Base-by-base conservation (phyloP, 2,797 vertebrate genomes). In the Chaunax sp. region DNA sequence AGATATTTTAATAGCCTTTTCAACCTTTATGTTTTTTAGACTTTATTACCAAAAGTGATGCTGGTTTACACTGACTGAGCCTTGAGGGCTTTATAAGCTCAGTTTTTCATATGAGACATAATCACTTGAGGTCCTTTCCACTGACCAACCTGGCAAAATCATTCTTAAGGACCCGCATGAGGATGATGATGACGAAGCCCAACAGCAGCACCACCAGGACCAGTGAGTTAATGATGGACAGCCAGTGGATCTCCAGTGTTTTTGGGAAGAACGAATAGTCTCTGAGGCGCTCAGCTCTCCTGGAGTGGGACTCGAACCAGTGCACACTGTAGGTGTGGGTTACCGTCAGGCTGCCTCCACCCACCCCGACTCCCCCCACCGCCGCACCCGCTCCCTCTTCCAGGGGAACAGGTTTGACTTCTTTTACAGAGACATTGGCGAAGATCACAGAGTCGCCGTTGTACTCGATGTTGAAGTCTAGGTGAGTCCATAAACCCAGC, bases 161-260 rank as follows among this genome's bases (percentile, higher is more conserved):
- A 26, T 96, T 97, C 84, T 96, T 96, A 10, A 98, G 93, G 25
- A 98, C 96, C 20, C 96, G 93, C 96, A 98, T 97, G 47, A 98
- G 95, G 86, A 98, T 98, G 86, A 98, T 97, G 72, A 97, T 96
- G 81, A 98, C 96, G 37, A 98, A 98, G 76, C 96, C 96, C 63
- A 97, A 92, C 71, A 97, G 92, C 52, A 97, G 92, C 71, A 98
- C 96, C 72, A 98, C 96, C 81, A 98, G 92, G 80, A 97, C 96
- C 92, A 97, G 93, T 0, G 96, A 97, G 89, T 98, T 98, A 30
- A 97, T 97, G 83, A 97, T 96, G 66, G 96, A 98, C 71, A 98
- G 88, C 96, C 96, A 98, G 81, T 97, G 96, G 87, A 98, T 98
- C 92, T 98, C 96, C 81, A 97, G 84, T 0, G 96, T 97, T 84